Evolutionary conservation across 2,113 vertebrate genomes (phyloP).

Genomic region (Malurus cyaneus): DNA sequence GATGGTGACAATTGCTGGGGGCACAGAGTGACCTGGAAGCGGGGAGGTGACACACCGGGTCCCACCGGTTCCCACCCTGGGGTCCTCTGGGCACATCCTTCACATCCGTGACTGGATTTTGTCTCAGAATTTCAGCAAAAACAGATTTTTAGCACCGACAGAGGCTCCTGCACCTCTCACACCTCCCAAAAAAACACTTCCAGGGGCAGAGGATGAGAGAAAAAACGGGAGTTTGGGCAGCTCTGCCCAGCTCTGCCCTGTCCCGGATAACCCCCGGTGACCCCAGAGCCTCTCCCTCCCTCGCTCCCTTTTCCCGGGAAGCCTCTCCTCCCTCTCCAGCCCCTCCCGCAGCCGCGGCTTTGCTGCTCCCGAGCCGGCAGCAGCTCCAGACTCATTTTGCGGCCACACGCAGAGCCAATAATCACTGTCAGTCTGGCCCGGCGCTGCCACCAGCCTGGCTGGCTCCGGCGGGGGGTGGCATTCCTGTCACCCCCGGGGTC

Average conservation of each 20-base stretch:
- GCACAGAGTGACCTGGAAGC: background rate
- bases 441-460: background rate
- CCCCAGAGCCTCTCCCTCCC: background rate
- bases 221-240: background rate
- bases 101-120: accelerated
- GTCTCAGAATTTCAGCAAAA: background rate
- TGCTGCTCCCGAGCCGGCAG: background rate
- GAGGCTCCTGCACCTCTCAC: background rate
- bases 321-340: background rate
- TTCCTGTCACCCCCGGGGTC: background rate
- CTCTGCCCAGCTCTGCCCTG: no score
- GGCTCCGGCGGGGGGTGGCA: background rate
- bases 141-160: background rate
- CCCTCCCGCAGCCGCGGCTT: background rate
- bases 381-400: background rate
- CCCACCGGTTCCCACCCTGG: no score
- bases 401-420: background rate
- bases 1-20: background rate
- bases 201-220: background rate
- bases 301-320: background rate
- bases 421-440: background rate
- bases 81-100: accelerated
- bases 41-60: background rate
- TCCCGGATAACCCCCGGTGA: background rate
- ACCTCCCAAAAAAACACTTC: background rate